Base-by-base conservation (phyloP, 2,888 invertebrate species). In the Himalopsyche anomala region DNA sequence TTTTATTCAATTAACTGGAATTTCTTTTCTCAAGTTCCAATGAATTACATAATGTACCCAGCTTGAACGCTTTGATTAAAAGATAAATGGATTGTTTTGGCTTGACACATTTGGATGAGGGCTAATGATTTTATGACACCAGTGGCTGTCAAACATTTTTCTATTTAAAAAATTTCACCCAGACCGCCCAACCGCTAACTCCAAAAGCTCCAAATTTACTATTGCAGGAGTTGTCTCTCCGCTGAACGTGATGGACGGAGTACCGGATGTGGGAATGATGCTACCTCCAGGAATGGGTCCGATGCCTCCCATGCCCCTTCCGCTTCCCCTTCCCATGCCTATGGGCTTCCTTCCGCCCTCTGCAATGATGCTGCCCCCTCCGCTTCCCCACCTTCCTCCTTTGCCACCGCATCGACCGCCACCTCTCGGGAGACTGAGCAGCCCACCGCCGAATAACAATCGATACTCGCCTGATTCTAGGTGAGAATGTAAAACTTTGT, bases 301-400 rank as follows among this genome's bases (percentile, higher is more conserved):
- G 84, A 92, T 95, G 89, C 94, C 95, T 85, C 95, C 94, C 74
- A 94, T 95, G 87, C 95, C 95, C 81, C 94, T 95, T 56, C 94
- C 94, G 85, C 94, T 95, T 86, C 95, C 95, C 17, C 92, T 94
- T 88, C 92, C 94, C 17, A 89, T 92, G 89, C 92, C 94, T 28
- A 62, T 94, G 88, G 93, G 94, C 89, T 94, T 94, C 91, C 91
- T 94, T 87, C 93, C 94, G 83, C 92, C 93, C 86, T 90, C 90
- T 87, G 90, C 89, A 69, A 88, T 93, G 84, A 92, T 95, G 89
- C 94, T 95, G 84, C 95, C 94, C 62, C 94, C 95, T 87, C 95
- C 95, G 81, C 94, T 95, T 79, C 94, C 94, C 86, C 94, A 95
- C 87, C 95, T 95, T n/a, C 92, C 94, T 88, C 92, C 94, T 15